Evolutionary conservation across 2,113 vertebrate species (phyloP).

Genomic region (Columba janthina): DNA sequence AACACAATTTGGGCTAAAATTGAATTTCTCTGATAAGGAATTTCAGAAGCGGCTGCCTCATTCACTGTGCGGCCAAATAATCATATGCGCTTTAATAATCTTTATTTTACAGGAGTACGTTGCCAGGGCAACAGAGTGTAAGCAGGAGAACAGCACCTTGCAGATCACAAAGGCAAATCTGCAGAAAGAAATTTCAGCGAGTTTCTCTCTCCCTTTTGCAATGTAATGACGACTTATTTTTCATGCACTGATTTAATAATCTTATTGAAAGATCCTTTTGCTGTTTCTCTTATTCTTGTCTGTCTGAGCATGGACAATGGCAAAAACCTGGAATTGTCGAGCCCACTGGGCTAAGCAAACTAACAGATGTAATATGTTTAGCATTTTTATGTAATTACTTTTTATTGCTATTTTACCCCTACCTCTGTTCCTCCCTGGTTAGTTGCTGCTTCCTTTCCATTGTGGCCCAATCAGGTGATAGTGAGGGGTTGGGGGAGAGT

Average conservation of each 20-base stretch:
- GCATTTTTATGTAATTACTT: conserved; percentile 86
- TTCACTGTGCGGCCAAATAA: conserved; percentile 81
- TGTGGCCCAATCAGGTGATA: conserved; percentile 49
- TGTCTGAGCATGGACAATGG: conserved; percentile 69
- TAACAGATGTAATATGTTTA: conserved; percentile 81
- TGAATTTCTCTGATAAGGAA: conserved; percentile 83
- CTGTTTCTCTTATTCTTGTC: conserved; percentile 65
- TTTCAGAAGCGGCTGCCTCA: conserved; percentile 81
- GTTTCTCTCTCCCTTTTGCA: conserved; percentile 74
- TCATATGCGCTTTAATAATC: conserved; percentile 87
- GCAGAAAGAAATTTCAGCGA: conserved; percentile 78
- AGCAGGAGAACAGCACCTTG: conserved; percentile 80
- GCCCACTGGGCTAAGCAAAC: conserved; percentile 75
- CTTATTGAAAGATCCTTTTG: conserved; percentile 71
- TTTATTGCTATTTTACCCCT: conserved; percentile 77
- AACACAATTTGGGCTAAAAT: conserved; percentile 82
- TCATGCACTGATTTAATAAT: conserved; percentile 78
- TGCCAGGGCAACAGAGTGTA: conserved; percentile 82
- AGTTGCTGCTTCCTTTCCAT: conserved; percentile 55
- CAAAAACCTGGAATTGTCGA: conserved; percentile 68
- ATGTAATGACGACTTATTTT: conserved; percentile 79
- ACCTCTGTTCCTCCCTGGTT: conserved; percentile 51
- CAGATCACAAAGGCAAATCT: conserved; percentile 83
- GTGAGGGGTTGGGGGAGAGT: conserved; percentile 46
- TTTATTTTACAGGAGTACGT: conserved; percentile 86